Percentiles rank a stretch among this genome's conserved stretches.
Evolutionary conservation across 2,113 vertebrate genomes (phyloP).

Genomic region (Poecilia latipinna): DNA sequence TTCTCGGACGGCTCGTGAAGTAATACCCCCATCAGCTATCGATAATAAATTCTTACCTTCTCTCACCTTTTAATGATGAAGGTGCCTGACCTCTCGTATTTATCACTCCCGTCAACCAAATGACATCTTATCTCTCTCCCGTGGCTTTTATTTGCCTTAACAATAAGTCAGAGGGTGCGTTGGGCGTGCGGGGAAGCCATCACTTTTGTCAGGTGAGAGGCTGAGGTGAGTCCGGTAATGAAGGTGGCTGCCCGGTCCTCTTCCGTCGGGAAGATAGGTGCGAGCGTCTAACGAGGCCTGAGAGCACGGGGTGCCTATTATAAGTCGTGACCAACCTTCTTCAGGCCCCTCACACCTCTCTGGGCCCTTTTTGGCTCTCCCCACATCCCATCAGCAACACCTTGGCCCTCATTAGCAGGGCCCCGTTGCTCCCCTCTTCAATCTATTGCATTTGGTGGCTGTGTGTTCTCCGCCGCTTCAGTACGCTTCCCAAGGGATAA

Average conservation of each 20-base stretch:
- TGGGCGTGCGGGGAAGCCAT: constrained; percentile 61
- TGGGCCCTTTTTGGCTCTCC: constrained; percentile 57
- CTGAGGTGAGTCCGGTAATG: constrained; percentile 77
- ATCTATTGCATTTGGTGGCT: constrained; percentile 5
- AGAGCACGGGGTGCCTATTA: constrained; percentile 75
- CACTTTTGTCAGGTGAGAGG: constrained; percentile 76
- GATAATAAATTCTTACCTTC: constrained; percentile 48
- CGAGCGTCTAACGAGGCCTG: constrained; percentile 83
- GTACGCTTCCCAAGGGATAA: background rate
- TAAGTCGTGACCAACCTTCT: constrained; percentile 69
- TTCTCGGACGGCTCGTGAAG: constrained; percentile 15
- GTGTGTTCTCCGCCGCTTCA: background rate
- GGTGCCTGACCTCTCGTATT: constrained; percentile 52
- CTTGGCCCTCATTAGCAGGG: constrained; percentile 73
- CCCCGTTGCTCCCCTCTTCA: constrained; percentile 23
- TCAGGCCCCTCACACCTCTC: constrained; percentile 69
- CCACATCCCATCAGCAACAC: constrained; percentile 59
- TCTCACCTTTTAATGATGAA: constrained; percentile 72
- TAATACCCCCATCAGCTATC: constrained; percentile 29
- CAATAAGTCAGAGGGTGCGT: constrained; percentile 56
- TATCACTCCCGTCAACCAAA: constrained; percentile 60
- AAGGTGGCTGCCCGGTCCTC: constrained; percentile 64
- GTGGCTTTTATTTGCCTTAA: constrained; percentile 68
- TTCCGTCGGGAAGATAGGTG: constrained; percentile 80
- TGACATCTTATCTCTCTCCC: constrained; percentile 45